phyloP scores from a whole-genome alignment of 2,797 vertebrate species.

The Gymnothorax reevesii region DNA sequence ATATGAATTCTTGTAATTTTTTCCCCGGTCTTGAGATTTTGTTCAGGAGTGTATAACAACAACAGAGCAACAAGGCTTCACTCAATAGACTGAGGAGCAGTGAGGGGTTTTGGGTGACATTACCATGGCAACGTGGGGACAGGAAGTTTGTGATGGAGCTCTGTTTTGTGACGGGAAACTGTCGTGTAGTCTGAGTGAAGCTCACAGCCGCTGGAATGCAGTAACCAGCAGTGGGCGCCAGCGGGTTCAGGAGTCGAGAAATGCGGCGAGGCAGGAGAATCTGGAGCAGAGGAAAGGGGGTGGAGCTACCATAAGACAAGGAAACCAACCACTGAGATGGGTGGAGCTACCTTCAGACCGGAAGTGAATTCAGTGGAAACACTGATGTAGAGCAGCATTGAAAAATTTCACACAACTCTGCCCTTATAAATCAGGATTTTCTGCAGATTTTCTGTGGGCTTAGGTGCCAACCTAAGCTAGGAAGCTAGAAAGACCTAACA shows the following conservation, averaged over 20 bases:
- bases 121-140: slow-evolving; percentile 58
- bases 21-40: too few species aligned
- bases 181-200: slow-evolving; percentile 75
- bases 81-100: neutral
- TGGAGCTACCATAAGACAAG: neutral
- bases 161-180: slow-evolving; percentile 73
- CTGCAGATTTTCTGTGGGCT: too few species aligned
- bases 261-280: slow-evolving; percentile 57
- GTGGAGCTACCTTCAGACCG: neutral
- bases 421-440: too few species aligned
- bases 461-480: too few species aligned
- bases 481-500: too few species aligned
- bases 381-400: too few species aligned
- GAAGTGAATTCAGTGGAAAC: too few species aligned
- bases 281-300: slow-evolving; percentile 52
- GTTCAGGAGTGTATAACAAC: too few species aligned
- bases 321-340: neutral
- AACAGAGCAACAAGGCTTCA: too few species aligned
- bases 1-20: too few species aligned
- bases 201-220: slow-evolving; percentile 66
- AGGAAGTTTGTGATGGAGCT: slow-evolving; percentile 83
- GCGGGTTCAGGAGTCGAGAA: slow-evolving; percentile 71
- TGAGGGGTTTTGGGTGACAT: neutral
- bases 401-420: too few species aligned
- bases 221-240: slow-evolving; percentile 57